Base-by-base conservation (phyloP, 2,113 vertebrate species). In the Coracopsis vasa region DNA sequence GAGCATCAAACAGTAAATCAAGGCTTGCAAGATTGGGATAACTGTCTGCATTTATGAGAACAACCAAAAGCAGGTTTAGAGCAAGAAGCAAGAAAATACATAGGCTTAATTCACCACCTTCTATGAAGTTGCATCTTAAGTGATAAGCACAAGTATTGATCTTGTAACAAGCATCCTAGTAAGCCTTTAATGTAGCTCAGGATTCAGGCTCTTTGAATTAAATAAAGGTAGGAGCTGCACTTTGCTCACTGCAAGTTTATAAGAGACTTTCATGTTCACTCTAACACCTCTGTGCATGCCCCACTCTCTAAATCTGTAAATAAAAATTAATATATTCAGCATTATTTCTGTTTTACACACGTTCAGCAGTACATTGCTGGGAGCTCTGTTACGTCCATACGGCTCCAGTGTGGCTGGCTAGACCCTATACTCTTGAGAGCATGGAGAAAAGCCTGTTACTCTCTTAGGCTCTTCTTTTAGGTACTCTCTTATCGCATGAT, bases 401-500 rank as follows among this genome's bases (percentile, higher is more conserved):
- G 0, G 13, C 11, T 8, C 42, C 42, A 10, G 20, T 0, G 0
- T 2, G 42, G 10, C 37, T 64, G 80, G 33, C 4, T 42, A 58
- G 41, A 33, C 23, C 6, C 28, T 62, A 6, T 5, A 6, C 2
- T 66, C 24, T 16, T 7, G 18, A 61, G 41, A 79, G 28, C 47
- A 24, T 16, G 6, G 10, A 73, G 31, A 11, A 78, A 58, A 80
- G 25, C 8, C 21, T 44, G 4, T 33, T 39, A 35, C 7, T 61
- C 24, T 27, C 9, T 58, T 25, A 23, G n/a, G n/a, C 8, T 56
- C 16, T 28, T 74, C n/a, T 75, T 80, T 33, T 5, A 37, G 5
- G 11, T 31, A 51, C 0, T 2, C 16, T 33, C 4, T 37, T 13
- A 31, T 28, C 37, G 16, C 16, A 31, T 1, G 1, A 3, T 0